Evolutionary conservation across 2,113 vertebrate species (phyloP).

Genomic region (Dicaeum eximium): DNA sequence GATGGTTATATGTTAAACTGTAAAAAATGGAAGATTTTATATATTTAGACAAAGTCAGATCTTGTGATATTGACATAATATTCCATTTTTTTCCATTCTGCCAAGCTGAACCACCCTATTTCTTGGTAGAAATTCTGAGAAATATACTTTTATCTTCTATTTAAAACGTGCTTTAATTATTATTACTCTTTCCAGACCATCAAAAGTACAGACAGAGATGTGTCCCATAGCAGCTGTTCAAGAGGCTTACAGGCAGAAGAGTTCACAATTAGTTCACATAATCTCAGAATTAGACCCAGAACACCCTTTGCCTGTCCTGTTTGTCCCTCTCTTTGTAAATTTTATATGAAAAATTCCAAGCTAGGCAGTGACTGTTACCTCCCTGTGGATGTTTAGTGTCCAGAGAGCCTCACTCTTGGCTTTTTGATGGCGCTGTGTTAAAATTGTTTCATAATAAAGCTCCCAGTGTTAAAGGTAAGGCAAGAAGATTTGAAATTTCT

Average conservation of each 20-base stretch:
- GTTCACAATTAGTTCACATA: background rate
- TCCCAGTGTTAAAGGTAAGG: background rate
- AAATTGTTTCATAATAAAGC: background rate
- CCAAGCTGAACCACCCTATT: background rate
- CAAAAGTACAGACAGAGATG: background rate
- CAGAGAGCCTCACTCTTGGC: background rate
- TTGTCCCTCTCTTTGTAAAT: background rate
- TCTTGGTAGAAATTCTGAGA: background rate
- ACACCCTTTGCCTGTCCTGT: background rate
- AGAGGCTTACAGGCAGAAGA: background rate
- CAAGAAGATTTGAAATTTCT: conserved; percentile 22
- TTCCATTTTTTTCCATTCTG: background rate
- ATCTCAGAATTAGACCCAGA: background rate
- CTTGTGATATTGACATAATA: background rate
- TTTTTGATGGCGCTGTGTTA: background rate
- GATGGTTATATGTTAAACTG: background rate
- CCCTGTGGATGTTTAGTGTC: background rate
- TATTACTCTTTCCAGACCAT: background rate
- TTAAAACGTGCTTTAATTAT: background rate
- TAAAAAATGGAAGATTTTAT: background rate
- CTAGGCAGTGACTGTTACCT: background rate
- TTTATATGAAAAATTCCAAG: background rate
- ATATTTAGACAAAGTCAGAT: conserved; percentile 1
- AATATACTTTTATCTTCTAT: background rate
- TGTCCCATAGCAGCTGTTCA: background rate